These are phyloP conservation scores for Hestina assimilis DNA, from an alignment of 1,140 invertebrate species.

Conservation along the genomic window DNA sequence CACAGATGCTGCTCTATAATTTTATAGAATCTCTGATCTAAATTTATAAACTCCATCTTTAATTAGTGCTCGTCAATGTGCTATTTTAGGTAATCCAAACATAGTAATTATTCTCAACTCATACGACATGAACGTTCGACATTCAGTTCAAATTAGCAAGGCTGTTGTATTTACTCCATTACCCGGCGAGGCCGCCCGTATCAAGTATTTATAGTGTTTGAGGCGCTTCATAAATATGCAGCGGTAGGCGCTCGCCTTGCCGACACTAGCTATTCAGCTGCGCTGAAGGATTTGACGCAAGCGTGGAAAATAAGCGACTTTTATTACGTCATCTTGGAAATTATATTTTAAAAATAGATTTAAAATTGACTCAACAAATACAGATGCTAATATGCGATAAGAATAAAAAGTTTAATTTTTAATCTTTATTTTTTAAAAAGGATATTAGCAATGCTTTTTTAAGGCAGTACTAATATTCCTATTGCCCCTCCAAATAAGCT, in stretches of 20 bases:
- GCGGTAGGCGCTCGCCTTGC: slow-evolving; percentile 73
- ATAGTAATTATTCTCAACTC: not conserved
- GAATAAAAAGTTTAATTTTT: too few species aligned
- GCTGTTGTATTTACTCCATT: slow-evolving; percentile 73
- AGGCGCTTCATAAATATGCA: slow-evolving; percentile 77
- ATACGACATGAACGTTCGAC: slow-evolving; percentile 31
- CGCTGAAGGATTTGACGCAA: slow-evolving; percentile 39
- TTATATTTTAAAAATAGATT: not conserved
- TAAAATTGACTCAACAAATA: too few species aligned
- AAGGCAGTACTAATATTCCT: too few species aligned
- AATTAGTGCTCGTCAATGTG: not conserved
- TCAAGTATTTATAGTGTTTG: slow-evolving; percentile 79
- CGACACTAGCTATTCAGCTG: slow-evolving; percentile 74
- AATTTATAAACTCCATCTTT: not conserved
- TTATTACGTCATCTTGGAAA: not conserved
- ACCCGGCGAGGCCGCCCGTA: slow-evolving; percentile 63
- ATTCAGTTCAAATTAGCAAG: slow-evolving; percentile 52
- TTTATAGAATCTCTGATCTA: too few species aligned
- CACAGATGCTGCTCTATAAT: too few species aligned
- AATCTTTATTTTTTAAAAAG: too few species aligned
- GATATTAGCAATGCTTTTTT: too few species aligned
- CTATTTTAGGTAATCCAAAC: not conserved
- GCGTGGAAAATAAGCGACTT: slow-evolving; percentile 27
- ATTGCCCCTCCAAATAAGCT: too few species aligned
- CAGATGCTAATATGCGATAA: too few species aligned